Evolutionary conservation across 2,113 vertebrate genomes (phyloP), one percentile per base, ranked within the genome.

Genomic region (Pachyramphus minor): DNA sequence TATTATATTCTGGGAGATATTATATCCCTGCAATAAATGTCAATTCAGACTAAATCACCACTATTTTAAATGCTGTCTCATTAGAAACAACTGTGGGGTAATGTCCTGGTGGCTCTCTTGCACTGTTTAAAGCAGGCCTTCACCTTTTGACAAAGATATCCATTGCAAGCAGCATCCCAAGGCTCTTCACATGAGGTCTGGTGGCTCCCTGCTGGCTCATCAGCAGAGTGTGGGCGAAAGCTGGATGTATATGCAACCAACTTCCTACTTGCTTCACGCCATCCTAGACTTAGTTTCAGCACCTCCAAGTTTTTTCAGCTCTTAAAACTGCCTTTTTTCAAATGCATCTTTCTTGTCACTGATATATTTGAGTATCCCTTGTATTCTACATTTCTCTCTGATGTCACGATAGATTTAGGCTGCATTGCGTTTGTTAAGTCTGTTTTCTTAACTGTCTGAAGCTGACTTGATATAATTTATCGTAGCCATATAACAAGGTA

Each of bases 401-500:
- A 19, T 64, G 14, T 30, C 28, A 12, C 11, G 20, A 20, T 56
- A 37, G 49, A 22, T 77, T 75, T 68, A n/a, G 35, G 22, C 35
- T n/a, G 33, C 72, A 14, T 39, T 89, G 11, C 14, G 17, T 52
- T 62, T 81, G 56, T 62, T 24, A 6, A 6, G 31, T 67, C 10
- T 74, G 14, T 50, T 86, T 77, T 62, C 41, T 60, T 20, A 74
- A 8, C 14, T 74, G 71, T 7, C 24, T 56, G 17, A 44, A 60
- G 49, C 60, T 92, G 67, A 33, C 60, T 37, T 60, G 10, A 14
- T 77, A 9, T 52, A 88, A 44, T 27, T 83, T 80, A 9, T 84
- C 1, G 1, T 21, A 72, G 37, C 39, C 12, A 2, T 23, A 0
- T n/a, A 59, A 22, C 47, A 85, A 0, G 53, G 37, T 35, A n/a